A percentile compares a stretch with the other conserved stretches of the same genome.
These are phyloP conservation scores for Acrossocheilus fasciatus DNA, from an alignment of 2,797 vertebrate species.

Conservation along the genomic window DNA sequence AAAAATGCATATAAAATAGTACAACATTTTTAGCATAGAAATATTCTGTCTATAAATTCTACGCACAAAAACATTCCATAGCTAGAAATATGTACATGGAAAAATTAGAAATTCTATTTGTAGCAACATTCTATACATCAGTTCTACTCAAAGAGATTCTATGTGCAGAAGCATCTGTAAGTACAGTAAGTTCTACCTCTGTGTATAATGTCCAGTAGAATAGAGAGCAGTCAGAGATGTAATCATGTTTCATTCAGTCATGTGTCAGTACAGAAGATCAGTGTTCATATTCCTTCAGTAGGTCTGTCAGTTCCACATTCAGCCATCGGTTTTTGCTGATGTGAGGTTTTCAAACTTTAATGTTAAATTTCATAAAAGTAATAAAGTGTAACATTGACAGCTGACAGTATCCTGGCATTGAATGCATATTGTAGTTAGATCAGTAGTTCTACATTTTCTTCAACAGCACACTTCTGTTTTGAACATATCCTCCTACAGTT, in stretches of 20 bases:
- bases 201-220: background rate
- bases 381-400: background rate
- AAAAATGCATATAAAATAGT: background rate
- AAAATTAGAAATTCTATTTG: background rate
- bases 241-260: conserved; percentile 5
- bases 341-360: conserved; percentile 14
- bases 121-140: background rate
- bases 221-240: background rate
- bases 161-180: background rate
- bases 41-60: background rate
- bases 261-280: background rate
- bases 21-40: background rate
- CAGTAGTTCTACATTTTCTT: conserved; percentile 15
- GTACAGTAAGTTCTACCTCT: background rate
- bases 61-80: background rate
- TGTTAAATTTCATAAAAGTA: background rate
- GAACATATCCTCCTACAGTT: background rate
- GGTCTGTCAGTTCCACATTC: conserved; percentile 2
- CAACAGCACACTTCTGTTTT: conserved; percentile 2
- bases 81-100: background rate
- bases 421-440: conserved; percentile 4
- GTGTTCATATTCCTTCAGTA: background rate
- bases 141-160: background rate
- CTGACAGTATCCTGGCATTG: background rate
- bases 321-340: background rate